Evolutionary conservation across 2,888 invertebrate genomes (phyloP).

Genomic region (Phalera bucephala): DNA sequence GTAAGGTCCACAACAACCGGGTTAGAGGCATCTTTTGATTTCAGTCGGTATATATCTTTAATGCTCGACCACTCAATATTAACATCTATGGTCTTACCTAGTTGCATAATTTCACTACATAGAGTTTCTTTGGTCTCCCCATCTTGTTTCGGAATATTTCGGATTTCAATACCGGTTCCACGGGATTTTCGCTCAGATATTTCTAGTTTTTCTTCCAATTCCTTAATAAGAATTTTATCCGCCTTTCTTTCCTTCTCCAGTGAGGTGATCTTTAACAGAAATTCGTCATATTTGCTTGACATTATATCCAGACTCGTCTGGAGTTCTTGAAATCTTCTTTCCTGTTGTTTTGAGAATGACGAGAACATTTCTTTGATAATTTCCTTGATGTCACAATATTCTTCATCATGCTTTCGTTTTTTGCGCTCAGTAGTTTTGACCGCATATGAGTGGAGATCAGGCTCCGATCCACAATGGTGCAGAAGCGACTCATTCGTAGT

Average conservation of each 20-base stretch:
- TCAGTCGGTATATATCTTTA: conserved; percentile 12
- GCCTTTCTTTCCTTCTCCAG: conserved; percentile 2
- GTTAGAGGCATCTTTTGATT: conserved; percentile 8
- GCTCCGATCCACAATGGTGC: too few species aligned
- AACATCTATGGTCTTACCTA: conserved; percentile 1
- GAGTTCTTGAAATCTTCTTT: too few species aligned
- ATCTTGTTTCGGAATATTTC: conserved; percentile 7
- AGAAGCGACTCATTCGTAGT: too few species aligned
- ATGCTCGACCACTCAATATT: conserved; percentile 4
- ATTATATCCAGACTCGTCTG: too few species aligned
- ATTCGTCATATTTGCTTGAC: conserved; percentile 4
- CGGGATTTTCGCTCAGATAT: conserved; percentile 4
- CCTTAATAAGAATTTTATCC: not conserved
- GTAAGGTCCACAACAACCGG: conserved; percentile 18
- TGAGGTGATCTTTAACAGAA: conserved; percentile 1
- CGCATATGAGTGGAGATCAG: too few species aligned
- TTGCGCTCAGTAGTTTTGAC: too few species aligned
- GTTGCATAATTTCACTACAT: conserved; percentile 1
- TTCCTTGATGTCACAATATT: too few species aligned
- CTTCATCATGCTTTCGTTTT: too few species aligned
- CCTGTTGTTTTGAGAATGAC: too few species aligned
- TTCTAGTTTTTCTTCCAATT: conserved; percentile 7
- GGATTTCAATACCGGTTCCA: conserved; percentile 9
- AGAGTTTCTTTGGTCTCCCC: conserved; percentile 3
- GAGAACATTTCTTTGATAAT: too few species aligned